A percentile compares a stretch with the other conserved stretches of the same genome.
Conservation (phyloP, 2,797 vertebrate genomes). For the Syncerus caffer region DNA sequence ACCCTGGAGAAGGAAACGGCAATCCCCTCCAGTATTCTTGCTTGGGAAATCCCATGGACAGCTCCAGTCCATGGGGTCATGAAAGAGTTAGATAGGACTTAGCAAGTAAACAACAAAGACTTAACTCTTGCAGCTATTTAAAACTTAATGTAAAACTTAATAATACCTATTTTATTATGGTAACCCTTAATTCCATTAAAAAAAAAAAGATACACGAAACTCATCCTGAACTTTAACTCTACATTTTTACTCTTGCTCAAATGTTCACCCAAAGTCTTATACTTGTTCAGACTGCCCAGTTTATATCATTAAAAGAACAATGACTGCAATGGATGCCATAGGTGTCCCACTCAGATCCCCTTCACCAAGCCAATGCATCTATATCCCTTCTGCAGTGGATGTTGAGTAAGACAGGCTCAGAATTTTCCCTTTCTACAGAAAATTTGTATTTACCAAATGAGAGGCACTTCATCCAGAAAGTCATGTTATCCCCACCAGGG, state of each 20-base stretch:
- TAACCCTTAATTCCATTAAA: neutral
- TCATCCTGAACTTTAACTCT: neutral
- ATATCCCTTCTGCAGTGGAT: neutral
- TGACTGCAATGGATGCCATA: no score
- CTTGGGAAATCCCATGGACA: neutral
- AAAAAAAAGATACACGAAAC: neutral
- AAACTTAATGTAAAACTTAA: slow-evolving; percentile 1
- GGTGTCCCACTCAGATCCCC: neutral
- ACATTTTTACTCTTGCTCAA: neutral
- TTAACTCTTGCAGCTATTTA: neutral
- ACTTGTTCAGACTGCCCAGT: neutral
- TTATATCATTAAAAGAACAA: neutral
- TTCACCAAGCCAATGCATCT: neutral
- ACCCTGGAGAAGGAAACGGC: neutral
- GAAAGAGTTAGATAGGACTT: neutral
- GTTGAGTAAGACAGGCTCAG: neutral
- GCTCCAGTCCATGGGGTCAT: neutral
- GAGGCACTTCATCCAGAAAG: neutral
- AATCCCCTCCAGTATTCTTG: neutral
- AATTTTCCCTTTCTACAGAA: neutral
- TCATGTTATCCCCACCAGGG: no score
- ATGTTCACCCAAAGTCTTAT: neutral
- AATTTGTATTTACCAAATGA: neutral
- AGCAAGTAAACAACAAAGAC: neutral
- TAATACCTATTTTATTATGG: neutral